Evolutionary conservation across 1,140 invertebrate genomes (phyloP).

Genomic region (Cheumatopsyche charites): DNA sequence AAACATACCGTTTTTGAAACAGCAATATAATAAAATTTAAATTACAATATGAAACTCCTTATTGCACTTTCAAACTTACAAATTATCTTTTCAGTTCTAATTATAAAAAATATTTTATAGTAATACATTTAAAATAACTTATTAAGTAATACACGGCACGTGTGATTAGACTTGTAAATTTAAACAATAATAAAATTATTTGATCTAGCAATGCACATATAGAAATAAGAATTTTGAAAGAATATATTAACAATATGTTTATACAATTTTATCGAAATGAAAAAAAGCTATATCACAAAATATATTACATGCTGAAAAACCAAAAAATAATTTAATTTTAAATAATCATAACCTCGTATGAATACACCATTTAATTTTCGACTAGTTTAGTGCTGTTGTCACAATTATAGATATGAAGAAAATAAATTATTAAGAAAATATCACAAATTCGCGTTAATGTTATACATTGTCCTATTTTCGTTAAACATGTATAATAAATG

Average conservation of each 20-base stretch:
- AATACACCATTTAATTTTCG: neutral
- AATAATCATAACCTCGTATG: too few relatives aligned
- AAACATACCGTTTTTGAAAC: too few relatives aligned
- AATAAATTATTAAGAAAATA: neutral
- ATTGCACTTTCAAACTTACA: slow-evolving; percentile 5
- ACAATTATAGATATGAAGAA: neutral
- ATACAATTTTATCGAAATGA: too few relatives aligned
- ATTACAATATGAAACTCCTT: neutral
- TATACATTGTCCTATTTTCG: neutral
- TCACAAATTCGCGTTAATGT: neutral
- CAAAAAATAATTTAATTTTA: too few relatives aligned
- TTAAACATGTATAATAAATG: neutral
- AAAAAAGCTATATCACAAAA: too few relatives aligned
- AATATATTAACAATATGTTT: too few relatives aligned
- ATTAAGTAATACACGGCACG: slow-evolving; percentile 20
- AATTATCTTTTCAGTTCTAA: neutral
- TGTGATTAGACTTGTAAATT: neutral
- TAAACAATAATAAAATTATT: neutral
- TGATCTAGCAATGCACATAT: too few relatives aligned
- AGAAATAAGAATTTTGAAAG: too few relatives aligned
- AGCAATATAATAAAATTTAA: neutral
- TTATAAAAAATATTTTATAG: neutral
- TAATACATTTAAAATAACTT: slow-evolving; percentile 13
- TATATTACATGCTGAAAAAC: too few relatives aligned
- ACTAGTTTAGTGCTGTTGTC: neutral